Evolutionary conservation across 2,888 invertebrate genomes (phyloP).

Genomic region (Emmelina monodactyla): DNA sequence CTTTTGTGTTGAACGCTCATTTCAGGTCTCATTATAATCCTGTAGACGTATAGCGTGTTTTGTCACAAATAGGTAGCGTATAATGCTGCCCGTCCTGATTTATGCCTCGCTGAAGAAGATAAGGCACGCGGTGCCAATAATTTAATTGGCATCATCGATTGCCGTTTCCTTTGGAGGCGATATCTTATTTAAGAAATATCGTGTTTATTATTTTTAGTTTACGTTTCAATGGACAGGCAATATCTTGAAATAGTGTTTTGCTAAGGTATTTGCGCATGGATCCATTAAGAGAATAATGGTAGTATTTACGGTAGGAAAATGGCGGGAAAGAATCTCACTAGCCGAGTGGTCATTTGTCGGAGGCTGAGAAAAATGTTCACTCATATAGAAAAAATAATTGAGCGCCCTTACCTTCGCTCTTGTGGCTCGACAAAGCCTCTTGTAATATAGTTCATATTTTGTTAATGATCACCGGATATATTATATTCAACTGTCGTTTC

Average conservation of each 20-base stretch:
- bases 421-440: no score
- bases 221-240: no score
- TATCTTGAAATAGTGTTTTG: no score
- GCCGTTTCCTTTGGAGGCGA: no score
- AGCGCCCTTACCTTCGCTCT: constrained; percentile 17
- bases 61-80: constrained; percentile 5
- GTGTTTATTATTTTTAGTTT: no score
- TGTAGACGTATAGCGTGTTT: constrained; percentile 3
- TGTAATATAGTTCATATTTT: no score
- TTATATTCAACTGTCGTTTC: no score
- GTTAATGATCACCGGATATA: no score
- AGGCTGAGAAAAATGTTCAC: constrained; percentile 52
- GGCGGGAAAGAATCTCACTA: constrained; percentile 45
- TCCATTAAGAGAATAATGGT: constrained; percentile 57
- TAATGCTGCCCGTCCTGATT: constrained; percentile 9
- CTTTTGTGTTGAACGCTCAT: constrained; percentile 40
- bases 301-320: constrained; percentile 44
- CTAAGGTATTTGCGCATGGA: constrained; percentile 42
- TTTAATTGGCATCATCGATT: not conserved
- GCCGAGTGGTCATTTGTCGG: constrained; percentile 59
- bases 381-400: constrained; percentile 55
- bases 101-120: not conserved
- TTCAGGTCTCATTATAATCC: constrained; percentile 39
- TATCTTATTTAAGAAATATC: no score
- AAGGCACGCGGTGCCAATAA: not conserved